phyloP scores from a whole-genome alignment of 2,113 vertebrate genomes.

The Amphiprion ocellaris region DNA sequence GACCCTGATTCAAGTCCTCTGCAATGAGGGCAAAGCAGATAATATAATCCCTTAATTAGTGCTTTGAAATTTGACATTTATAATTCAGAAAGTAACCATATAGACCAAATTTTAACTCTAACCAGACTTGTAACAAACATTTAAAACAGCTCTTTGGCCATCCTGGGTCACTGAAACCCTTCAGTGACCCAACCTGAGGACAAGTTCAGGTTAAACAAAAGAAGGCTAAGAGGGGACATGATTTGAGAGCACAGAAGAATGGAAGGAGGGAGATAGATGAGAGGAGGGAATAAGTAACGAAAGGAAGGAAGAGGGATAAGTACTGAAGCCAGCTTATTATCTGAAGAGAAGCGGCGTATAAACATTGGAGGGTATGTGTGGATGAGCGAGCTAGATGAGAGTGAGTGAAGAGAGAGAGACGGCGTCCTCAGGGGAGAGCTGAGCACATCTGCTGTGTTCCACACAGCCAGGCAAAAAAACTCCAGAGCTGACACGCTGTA shows the following conservation, averaged over 20 bases:
- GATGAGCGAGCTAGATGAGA: slow-evolving; percentile 67
- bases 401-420: slow-evolving; percentile 46
- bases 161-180: neutral
- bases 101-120: neutral
- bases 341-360: slow-evolving; percentile 69
- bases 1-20: neutral
- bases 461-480: slow-evolving; percentile 65
- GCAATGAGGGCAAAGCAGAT: neutral
- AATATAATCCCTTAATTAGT: no score
- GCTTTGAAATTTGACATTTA: neutral
- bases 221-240: neutral
- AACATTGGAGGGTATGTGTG: slow-evolving; percentile 70
- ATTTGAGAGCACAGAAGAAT: slow-evolving; percentile 16
- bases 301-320: slow-evolving; percentile 61
- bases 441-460: slow-evolving; percentile 83
- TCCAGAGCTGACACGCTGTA: slow-evolving; percentile 63
- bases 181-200: neutral
- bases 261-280: slow-evolving; percentile 34
- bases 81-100: neutral
- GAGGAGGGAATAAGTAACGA: slow-evolving; percentile 44
- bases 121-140: no score
- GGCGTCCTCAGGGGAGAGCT: slow-evolving; percentile 66
- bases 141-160: neutral
- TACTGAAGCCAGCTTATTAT: slow-evolving; percentile 73
- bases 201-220: slow-evolving; percentile 1